Conservation (phyloP, 2,113 vertebrate species). For the Gymnogyps californianus region DNA sequence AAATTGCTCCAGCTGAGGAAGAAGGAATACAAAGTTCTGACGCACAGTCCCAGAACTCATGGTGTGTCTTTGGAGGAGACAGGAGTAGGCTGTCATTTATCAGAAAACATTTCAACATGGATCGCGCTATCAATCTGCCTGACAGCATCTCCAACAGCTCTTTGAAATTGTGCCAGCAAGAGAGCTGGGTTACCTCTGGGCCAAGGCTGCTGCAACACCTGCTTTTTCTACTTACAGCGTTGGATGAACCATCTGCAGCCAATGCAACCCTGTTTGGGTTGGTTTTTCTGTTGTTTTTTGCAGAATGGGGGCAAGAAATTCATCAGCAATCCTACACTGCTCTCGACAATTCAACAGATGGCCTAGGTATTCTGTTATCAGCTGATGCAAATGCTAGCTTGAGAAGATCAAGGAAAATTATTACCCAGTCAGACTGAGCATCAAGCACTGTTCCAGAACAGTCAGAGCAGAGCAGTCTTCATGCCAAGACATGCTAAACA, state of each 20-base stretch:
- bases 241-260: constrained; percentile 61
- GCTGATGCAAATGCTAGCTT: background rate
- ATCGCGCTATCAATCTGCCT: constrained; percentile 51
- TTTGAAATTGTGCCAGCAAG: constrained; percentile 40
- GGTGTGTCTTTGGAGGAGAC: constrained; percentile 61
- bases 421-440: background rate
- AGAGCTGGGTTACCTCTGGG: constrained; percentile 60
- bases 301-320: constrained; percentile 20
- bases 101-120: constrained; percentile 53
- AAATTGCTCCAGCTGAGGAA: background rate
- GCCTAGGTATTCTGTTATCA: background rate
- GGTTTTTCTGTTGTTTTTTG: constrained; percentile 10
- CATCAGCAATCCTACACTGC: constrained; percentile 29
- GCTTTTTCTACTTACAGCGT: background rate
- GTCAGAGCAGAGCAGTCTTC: background rate
- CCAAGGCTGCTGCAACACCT: constrained; percentile 65
- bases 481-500: background rate
- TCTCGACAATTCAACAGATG: constrained; percentile 49
- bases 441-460: background rate
- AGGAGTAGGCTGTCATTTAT: constrained; percentile 63
- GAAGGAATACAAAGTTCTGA: background rate
- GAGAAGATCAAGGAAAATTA: background rate
- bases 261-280: background rate
- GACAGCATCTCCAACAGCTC: constrained; percentile 58
- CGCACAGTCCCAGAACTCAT: background rate